Percentiles rank a stretch among this genome's conserved stretches.
phyloP scores from a whole-genome alignment of 2,888 invertebrate genomes.

The Crematogaster levior region DNA sequence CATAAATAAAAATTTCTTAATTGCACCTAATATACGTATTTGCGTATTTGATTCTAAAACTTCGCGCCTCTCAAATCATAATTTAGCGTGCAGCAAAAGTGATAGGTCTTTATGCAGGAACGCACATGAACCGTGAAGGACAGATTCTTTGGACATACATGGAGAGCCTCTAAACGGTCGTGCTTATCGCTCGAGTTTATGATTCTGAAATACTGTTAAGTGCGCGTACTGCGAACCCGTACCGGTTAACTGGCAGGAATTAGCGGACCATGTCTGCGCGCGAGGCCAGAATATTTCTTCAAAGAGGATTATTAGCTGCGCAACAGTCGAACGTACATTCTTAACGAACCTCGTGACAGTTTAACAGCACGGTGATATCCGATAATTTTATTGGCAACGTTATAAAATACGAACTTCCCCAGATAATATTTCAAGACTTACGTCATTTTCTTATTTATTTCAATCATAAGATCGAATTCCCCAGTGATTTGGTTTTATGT shows the following conservation, averaged over 20 bases:
- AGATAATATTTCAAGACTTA: not conserved
- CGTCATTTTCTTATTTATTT: not conserved
- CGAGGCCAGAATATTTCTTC: conserved; percentile 55
- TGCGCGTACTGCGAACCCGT: conserved; percentile 29
- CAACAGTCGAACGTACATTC: conserved; percentile 52
- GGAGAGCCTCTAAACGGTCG: conserved; percentile 47
- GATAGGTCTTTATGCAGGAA: conserved; percentile 53
- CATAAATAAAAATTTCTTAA: not conserved
- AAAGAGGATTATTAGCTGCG: conserved; percentile 63
- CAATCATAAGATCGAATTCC: not conserved
- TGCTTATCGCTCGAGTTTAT: conserved; percentile 51
- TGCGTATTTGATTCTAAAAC: not conserved
- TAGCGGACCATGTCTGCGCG: conserved; percentile 62
- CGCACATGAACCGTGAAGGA: conserved; percentile 66
- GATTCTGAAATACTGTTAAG: conserved; percentile 59
- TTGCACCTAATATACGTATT: not conserved
- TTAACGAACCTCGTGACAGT: conserved; percentile 58
- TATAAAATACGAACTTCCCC: conserved; percentile 11
- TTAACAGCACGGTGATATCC: conserved; percentile 16
- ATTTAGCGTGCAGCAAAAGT: conserved; percentile 16
- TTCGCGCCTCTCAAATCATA: conserved; percentile 1
- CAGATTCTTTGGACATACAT: conserved; percentile 58
- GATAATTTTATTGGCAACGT: conserved; percentile 15
- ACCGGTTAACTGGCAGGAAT: conserved; percentile 57
- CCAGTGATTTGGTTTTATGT: not conserved